Evolutionary conservation across 2,113 vertebrate species (phyloP), one percentile per base, ranked within the genome.

Genomic region (Cheirogaleus medius): DNA sequence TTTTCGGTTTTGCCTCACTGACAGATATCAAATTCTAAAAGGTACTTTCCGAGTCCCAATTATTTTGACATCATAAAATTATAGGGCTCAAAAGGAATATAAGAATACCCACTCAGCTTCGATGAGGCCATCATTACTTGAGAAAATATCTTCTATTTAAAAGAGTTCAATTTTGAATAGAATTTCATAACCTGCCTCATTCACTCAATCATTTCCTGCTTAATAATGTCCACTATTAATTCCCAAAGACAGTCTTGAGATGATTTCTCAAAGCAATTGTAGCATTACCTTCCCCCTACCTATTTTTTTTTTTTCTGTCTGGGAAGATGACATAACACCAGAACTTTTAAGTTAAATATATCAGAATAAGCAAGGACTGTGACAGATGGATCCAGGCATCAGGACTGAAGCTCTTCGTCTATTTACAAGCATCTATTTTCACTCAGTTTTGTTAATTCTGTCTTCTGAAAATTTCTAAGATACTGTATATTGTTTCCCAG

Each of bases 261-360:
- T 93, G 92, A 94, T 87, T 90, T 97, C 87, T 97, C 80, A 96
- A 93, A 66, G 81, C 88, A 95, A 96, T 8, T 94, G 47, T 94
- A 82, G 29, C 34, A 94, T 95, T 90, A 84, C 32, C 27, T 87
- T 44, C 21, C 34, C 25, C 7, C 20, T 23, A 37, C 56, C 6
- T 14, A 47, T 52, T 60, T 11, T 25, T 80, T 71, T 82, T 23
- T 11, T 39, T 29, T 39, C 71, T 77, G 47, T 44, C 92, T 63
- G 7, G 52, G 29, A 95, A 68, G 47, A 91, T 90, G 84, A 91
- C 20, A 68, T 13, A 80, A 78, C 47, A 81, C 13, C 60, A 78
- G 13, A 95, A 77, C 32, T 73, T 90, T 88, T 76, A 95, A 71
- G 56, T 87, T 74, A 91, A 92, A 76, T 68, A 63, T 63, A 90